phyloP scores from a whole-genome alignment of 2,797 vertebrate species.

The Chrysolophus pictus region DNA sequence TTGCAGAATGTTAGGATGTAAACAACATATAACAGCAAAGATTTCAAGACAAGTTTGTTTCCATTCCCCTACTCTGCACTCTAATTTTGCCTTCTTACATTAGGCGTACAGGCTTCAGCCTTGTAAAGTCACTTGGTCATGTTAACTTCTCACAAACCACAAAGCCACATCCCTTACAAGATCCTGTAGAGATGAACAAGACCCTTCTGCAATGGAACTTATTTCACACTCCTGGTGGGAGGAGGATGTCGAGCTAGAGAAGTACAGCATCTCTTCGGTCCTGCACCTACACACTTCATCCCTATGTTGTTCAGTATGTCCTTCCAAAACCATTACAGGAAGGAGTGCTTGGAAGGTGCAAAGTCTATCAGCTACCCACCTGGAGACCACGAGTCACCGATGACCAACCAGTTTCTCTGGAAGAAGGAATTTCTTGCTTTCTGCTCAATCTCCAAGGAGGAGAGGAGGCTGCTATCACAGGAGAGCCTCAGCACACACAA shows the following conservation, averaged over 20 bases:
- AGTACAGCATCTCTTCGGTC: not conserved
- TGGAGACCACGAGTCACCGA: not conserved
- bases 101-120: too few species aligned
- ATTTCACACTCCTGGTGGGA: not conserved
- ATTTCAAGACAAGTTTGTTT: not conserved
- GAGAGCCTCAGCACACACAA: not conserved
- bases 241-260: not conserved
- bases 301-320: not conserved
- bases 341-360: not conserved
- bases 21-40: not conserved
- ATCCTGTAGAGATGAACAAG: too few species aligned
- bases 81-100: not conserved
- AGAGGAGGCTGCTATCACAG: not conserved
- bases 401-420: not conserved
- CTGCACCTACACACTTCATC: not conserved
- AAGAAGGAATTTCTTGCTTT: not conserved
- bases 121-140: not conserved
- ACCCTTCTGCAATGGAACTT: not conserved
- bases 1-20: not conserved
- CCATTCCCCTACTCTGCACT: not conserved
- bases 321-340: not conserved
- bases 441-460: not conserved
- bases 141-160: not conserved
- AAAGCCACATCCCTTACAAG: not conserved
- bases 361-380: not conserved